These are phyloP conservation scores for Meta bourneti DNA, from an alignment of 2,888 invertebrate species.

Conservation along the genomic window DNA sequence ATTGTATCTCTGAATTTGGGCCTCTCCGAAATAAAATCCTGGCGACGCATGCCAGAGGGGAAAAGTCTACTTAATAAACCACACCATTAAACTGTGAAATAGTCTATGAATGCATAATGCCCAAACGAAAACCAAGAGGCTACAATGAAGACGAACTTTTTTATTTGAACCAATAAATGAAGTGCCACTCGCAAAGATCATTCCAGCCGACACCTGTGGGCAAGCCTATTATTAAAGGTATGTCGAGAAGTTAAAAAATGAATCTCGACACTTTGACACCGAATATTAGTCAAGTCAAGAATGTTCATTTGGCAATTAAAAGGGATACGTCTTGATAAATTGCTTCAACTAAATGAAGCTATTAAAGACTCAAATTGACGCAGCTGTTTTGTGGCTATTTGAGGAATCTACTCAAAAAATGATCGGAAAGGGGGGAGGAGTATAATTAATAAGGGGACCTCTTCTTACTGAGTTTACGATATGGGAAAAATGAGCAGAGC, in stretches of 20 bases:
- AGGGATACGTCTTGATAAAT: slow-evolving; percentile 70
- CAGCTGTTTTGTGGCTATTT: slow-evolving; percentile 64
- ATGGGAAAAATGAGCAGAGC: too few relatives aligned
- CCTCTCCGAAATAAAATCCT: too few relatives aligned
- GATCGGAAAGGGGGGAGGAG: slow-evolving; percentile 23
- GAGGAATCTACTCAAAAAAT: slow-evolving; percentile 29
- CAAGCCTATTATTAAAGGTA: slow-evolving; percentile 67
- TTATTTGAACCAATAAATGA: background rate
- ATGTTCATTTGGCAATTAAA: slow-evolving; percentile 74
- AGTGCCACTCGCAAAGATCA: background rate
- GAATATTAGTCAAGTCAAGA: slow-evolving; percentile 65
- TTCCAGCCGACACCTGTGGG: slow-evolving; percentile 44
- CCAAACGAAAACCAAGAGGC: background rate
- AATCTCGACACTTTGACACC: slow-evolving; percentile 66
- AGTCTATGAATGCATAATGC: background rate
- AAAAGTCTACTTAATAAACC: too few relatives aligned
- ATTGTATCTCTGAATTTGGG: too few relatives aligned
- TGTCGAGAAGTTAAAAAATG: slow-evolving; percentile 70
- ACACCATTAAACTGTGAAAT: too few relatives aligned
- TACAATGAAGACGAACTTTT: background rate
- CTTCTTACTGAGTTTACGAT: background rate
- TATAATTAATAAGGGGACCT: slow-evolving; percentile 4
- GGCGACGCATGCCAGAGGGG: too few relatives aligned
- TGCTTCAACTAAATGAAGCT: slow-evolving; percentile 72
- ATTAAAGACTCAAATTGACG: slow-evolving; percentile 54